Conservation (phyloP, 2,888 invertebrate genomes). For the Drosophila lutescens region DNA sequence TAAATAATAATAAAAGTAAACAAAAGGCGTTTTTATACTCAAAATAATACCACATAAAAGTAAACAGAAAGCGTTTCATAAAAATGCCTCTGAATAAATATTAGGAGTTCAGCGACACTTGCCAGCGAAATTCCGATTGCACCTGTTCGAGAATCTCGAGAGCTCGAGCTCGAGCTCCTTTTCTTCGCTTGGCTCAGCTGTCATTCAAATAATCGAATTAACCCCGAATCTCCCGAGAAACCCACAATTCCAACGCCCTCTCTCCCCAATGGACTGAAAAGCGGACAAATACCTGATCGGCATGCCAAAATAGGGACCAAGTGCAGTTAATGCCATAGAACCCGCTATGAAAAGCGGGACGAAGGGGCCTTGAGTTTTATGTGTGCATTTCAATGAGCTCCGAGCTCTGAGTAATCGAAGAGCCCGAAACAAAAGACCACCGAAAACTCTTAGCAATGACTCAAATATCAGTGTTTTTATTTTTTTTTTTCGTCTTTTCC, state of each 20-base stretch:
- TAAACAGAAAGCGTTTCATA: constrained; percentile 8
- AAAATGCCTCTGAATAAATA: constrained; percentile 9
- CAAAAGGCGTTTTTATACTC: neutral
- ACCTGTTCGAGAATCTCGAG: constrained; percentile 25
- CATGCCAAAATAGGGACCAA: constrained; percentile 22
- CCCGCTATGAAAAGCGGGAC: constrained; percentile 33
- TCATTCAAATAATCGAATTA: constrained; percentile 40
- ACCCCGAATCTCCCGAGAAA: constrained; percentile 30
- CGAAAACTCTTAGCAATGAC: constrained; percentile 9
- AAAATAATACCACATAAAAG: constrained; percentile 6
- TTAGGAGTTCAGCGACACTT: constrained; percentile 32
- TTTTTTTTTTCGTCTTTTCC: neutral
- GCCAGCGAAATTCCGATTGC: constrained; percentile 10
- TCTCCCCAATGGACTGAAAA: constrained; percentile 4
- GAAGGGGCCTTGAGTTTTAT: constrained; percentile 15
- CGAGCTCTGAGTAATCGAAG: constrained; percentile 19
- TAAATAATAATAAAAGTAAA: neutral
- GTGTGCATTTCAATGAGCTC: constrained; percentile 43
- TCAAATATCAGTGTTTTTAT: constrained; percentile 7
- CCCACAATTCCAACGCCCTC: neutral
- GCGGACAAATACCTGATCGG: constrained; percentile 32
- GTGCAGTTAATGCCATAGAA: constrained; percentile 44
- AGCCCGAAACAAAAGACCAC: constrained; percentile 10
- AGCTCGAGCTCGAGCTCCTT: neutral
- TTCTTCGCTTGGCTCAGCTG: neutral